phyloP scores from a whole-genome alignment of 2,113 vertebrate genomes.

The Cheilinus undulatus region DNA sequence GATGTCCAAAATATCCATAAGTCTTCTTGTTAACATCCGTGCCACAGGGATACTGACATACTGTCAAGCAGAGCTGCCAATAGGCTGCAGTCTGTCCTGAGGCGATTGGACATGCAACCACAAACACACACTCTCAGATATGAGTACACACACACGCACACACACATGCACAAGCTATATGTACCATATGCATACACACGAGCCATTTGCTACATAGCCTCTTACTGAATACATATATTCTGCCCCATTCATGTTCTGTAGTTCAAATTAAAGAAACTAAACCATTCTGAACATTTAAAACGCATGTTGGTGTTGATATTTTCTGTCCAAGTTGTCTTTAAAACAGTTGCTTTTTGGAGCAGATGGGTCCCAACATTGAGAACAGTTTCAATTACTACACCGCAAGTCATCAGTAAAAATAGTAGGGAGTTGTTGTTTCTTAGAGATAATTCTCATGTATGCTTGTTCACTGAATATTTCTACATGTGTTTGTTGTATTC shows the following conservation, averaged over 20 bases:
- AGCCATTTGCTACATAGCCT: not conserved
- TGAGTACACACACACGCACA: not conserved
- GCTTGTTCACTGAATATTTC: conserved; percentile 10
- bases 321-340: conserved; percentile 16
- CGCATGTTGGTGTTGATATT: not conserved
- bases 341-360: conserved; percentile 18
- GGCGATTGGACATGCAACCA: conserved; percentile 37
- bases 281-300: not conserved
- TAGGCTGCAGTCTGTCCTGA: conserved; percentile 53
- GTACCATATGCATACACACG: not conserved
- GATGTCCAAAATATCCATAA: conserved; percentile 59
- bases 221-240: not conserved
- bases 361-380: conserved; percentile 5
- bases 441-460: not conserved
- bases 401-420: no score
- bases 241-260: not conserved
- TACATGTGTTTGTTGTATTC: conserved; percentile 26
- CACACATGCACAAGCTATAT: conserved; percentile 2
- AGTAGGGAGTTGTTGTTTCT: conserved; percentile 8
- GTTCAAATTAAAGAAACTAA: not conserved
- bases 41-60: conserved; percentile 53
- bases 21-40: conserved; percentile 60
- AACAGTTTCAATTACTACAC: conserved; percentile 42
- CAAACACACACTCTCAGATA: conserved; percentile 6
- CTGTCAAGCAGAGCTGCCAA: conserved; percentile 65